phyloP scores from a whole-genome alignment of 2,888 invertebrate genomes.

The Cepaea hortensis region DNA sequence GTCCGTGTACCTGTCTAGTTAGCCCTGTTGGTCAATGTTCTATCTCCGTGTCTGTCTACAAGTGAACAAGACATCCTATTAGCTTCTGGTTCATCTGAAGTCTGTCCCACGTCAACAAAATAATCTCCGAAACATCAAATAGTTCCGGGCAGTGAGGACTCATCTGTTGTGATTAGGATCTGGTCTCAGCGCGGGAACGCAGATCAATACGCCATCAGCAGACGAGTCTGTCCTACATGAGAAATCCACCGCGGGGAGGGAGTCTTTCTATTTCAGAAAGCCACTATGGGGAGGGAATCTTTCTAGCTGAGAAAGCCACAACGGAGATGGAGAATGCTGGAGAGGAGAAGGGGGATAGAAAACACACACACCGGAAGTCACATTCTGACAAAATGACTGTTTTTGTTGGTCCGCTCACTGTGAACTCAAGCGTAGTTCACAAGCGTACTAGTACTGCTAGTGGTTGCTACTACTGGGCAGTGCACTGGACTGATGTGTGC shows the following conservation, averaged over 20 bases:
- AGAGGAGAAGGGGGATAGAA: neutral
- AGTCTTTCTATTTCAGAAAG: neutral
- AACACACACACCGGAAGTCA: neutral
- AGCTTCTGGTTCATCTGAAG: no score
- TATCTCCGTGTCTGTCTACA: no score
- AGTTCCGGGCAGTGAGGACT: neutral
- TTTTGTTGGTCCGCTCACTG: no score
- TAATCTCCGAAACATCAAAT: neutral
- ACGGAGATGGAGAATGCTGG: neutral
- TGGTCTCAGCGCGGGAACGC: neutral
- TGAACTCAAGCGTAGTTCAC: no score
- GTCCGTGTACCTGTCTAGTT: no score
- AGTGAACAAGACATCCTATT: no score
- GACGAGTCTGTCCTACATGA: neutral
- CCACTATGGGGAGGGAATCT: neutral
- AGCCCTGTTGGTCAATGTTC: no score
- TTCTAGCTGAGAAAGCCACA: neutral
- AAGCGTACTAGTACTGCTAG: no score
- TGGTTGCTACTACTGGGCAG: no score
- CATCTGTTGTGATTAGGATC: no score
- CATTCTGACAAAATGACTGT: neutral
- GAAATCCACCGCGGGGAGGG: neutral
- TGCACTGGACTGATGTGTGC: neutral
- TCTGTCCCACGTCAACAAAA: neutral
- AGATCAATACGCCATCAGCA: neutral